A percentile compares a stretch with the other conserved stretches of the same genome.
Evolutionary conservation across 53 echinoderm and acorn worm genomes (phyloP).

Genomic region (Astropecten irregularis): DNA sequence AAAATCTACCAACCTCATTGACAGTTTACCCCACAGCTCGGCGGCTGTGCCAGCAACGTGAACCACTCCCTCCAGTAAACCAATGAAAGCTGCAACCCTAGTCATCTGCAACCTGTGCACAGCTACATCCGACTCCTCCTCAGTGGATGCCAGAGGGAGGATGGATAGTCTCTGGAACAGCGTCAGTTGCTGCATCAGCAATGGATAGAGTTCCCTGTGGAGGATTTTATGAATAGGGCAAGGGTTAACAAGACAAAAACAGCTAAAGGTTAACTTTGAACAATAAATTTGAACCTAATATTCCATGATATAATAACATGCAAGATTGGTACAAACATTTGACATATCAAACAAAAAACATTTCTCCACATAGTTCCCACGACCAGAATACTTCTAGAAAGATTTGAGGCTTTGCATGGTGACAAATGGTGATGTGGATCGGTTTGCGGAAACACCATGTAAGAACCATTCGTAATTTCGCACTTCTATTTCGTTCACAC

Average conservation of each 20-base stretch:
- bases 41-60: slow-evolving; percentile 87
- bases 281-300: too few species aligned
- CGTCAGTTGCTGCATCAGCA: slow-evolving; percentile 90
- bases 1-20: slow-evolving; percentile 68
- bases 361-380: too few species aligned
- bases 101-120: slow-evolving; percentile 81
- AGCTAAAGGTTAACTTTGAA: too few species aligned
- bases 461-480: too few species aligned
- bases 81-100: slow-evolving; percentile 68
- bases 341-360: background rate
- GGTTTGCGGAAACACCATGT: too few species aligned
- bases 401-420: too few species aligned
- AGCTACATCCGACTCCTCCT: slow-evolving; percentile 53
- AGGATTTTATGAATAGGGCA: too few species aligned
- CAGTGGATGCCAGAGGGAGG: slow-evolving; percentile 78
- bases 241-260: too few species aligned
- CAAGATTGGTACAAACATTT: background rate
- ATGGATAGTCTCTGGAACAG: slow-evolving; percentile 92
- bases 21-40: slow-evolving; percentile 56
- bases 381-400: too few species aligned
- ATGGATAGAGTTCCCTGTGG: slow-evolving; percentile 82
- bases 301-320: background rate
- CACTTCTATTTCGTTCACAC: too few species aligned
- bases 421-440: too few species aligned
- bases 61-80: slow-evolving; percentile 88